Base-by-base conservation (phyloP, 2,113 vertebrate species). In the Tachuris rubrigastra region DNA sequence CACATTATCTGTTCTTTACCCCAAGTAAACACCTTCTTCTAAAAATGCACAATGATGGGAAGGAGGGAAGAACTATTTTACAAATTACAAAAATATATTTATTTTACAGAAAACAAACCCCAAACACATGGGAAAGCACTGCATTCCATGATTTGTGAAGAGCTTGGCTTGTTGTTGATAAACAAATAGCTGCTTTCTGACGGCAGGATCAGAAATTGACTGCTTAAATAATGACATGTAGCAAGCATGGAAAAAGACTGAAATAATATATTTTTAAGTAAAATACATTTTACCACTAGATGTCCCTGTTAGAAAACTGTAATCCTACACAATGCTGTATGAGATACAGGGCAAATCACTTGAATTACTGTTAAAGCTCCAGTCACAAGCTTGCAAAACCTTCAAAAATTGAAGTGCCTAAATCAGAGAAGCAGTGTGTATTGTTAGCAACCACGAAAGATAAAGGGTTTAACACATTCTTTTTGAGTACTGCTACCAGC, bases 211-310 rank as follows among this genome's bases (percentile, higher is more conserved):
- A 67, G 62, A 89, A 69, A 79, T 14, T 20, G 46, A 49, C 17
- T 44, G 42, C n/a, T 79, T 73, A 71, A 78, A 49, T 60, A 56
- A 68, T 30, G 21, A 24, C 41, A 50, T 1, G 17, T 11, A 69
- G 41, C 53, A 73, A 49, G 44, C 25, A 69, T 28, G 33, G 37
- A 73, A 62, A 76, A 0, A 82, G 25, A 41, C 46, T 58, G 16
- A 74, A 75, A 65, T 4, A 28, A 62, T 9, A 1, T 1, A 50
- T 30, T 39, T 83, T 80, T 33, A 67, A 87, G 35, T 37, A 83
- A 58, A 94, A 84, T 12, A 8, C 24, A 63, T 55, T 89, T 81
- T 83, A 72, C 91, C 89, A 92, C 86, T 87, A 95, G 91, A 44
- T 89, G 93, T 90, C 96, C 35, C 75, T 78, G 33, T 42, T 67